phyloP scores from a whole-genome alignment of 2,888 invertebrate species.

The Drepanosiphum platanoidis region DNA sequence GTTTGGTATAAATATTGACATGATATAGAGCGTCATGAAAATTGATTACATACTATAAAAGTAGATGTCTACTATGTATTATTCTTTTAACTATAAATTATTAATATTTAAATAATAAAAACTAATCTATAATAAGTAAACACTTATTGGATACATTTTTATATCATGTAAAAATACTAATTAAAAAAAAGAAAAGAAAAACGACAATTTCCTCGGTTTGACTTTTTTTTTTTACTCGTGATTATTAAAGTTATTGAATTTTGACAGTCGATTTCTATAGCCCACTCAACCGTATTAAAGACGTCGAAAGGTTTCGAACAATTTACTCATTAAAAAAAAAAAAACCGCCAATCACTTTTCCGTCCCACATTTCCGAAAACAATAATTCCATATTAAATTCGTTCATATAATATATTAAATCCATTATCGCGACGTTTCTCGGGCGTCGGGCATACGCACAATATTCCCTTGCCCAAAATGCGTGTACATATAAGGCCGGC shows the following conservation, averaged over 20 bases:
- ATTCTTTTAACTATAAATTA: too few relatives aligned
- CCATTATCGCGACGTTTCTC: background rate
- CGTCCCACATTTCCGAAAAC: constrained; percentile 22
- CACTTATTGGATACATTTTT: too few relatives aligned
- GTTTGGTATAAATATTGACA: constrained; percentile 25
- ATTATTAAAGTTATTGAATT: background rate
- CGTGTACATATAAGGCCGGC: background rate
- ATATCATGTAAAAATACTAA: background rate
- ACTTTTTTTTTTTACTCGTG: background rate
- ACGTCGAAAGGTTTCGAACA: background rate
- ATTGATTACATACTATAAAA: background rate
- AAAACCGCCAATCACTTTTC: constrained; percentile 14
- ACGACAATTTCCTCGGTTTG: background rate
- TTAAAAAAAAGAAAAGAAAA: background rate
- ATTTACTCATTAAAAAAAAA: constrained; percentile 26
- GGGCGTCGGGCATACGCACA: too few relatives aligned
- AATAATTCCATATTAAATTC: background rate
- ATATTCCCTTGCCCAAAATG: background rate
- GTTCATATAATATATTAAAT: background rate
- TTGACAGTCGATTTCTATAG: constrained; percentile 26
- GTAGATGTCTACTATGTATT: too few relatives aligned
- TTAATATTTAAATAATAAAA: background rate
- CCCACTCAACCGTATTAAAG: background rate
- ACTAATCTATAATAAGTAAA: background rate
- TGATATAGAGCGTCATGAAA: constrained; percentile 1